These are phyloP conservation scores for Montipora capitata DNA, from an alignment of 92 coral and sea anemone species.

Conservation along the genomic window DNA sequence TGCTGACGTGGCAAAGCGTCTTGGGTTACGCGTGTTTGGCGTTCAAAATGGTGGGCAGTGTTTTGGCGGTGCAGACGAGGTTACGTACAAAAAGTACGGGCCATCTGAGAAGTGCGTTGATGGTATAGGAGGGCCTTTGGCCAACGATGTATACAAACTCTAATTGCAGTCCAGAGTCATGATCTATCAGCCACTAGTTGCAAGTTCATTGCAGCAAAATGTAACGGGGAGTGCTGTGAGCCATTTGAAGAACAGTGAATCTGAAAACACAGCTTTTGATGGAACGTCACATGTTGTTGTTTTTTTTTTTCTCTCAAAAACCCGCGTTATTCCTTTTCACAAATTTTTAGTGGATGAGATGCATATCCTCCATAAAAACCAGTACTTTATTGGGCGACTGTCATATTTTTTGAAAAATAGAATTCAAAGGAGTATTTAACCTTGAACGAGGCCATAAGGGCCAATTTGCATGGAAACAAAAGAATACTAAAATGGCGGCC, in stretches of 20 bases:
- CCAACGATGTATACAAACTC: constrained; percentile 94
- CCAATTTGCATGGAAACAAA: too few relatives aligned
- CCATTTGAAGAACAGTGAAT: neutral
- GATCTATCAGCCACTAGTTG: neutral
- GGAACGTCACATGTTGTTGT: too few relatives aligned
- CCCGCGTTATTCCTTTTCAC: too few relatives aligned
- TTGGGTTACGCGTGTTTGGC: constrained; percentile 88
- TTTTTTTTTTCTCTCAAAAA: too few relatives aligned
- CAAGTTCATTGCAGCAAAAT: neutral
- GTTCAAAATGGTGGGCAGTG: constrained; percentile 99
- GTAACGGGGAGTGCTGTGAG: neutral
- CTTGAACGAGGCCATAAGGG: too few relatives aligned
- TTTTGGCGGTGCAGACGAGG: constrained; percentile 79
- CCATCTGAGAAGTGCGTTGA: constrained; percentile 87
- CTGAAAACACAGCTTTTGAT: too few relatives aligned
- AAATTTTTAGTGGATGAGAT: too few relatives aligned
- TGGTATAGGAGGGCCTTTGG: constrained; percentile 93
- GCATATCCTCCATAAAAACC: too few relatives aligned
- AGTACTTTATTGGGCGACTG: too few relatives aligned
- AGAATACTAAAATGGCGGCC: too few relatives aligned
- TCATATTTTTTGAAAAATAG: too few relatives aligned
- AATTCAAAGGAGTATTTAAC: too few relatives aligned
- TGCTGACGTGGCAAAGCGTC: constrained; percentile 91
- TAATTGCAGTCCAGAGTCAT: neutral
- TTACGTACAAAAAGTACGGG: constrained; percentile 84